A percentile compares a stretch with the other conserved stretches of the same genome.
Evolutionary conservation across 2,113 vertebrate genomes (phyloP).

Genomic region (Cephalopholis sonnerati): DNA sequence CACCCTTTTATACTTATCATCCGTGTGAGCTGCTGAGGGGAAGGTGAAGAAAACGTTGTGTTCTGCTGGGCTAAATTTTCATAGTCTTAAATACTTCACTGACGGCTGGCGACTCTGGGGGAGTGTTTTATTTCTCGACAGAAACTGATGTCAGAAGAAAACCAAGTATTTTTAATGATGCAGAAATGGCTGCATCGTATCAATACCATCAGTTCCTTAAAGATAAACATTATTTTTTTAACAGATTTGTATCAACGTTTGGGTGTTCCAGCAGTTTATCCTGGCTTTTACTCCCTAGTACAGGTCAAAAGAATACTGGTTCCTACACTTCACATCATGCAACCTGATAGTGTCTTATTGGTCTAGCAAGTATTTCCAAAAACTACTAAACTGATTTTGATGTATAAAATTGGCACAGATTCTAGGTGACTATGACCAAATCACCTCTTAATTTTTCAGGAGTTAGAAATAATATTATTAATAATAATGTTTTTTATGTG

Average conservation of each 20-base stretch:
- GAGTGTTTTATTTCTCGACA: neutral
- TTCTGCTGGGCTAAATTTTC: conserved; percentile 14
- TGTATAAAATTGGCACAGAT: neutral
- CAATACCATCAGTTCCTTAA: neutral
- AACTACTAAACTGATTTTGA: neutral
- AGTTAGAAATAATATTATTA: neutral
- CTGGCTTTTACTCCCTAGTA: neutral
- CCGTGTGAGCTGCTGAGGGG: conserved; percentile 44
- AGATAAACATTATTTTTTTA: neutral
- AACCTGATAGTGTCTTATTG: conserved; percentile 22
- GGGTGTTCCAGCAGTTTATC: neutral
- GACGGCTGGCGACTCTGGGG: neutral
- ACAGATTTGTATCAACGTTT: neutral
- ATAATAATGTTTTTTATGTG: no score
- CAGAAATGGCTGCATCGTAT: neutral
- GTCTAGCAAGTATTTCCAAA: neutral
- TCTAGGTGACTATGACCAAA: neutral
- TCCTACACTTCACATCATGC: neutral
- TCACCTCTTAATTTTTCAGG: neutral
- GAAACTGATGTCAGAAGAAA: neutral
- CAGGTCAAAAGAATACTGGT: neutral
- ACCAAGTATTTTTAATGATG: neutral
- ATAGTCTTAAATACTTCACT: conserved; percentile 30
- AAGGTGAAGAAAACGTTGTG: conserved; percentile 38
- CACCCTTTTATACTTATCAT: conserved; percentile 71